Evolutionary conservation across 2,888 invertebrate species (phyloP), one percentile per base, ranked within the genome.

Genomic region (Amphipyra tragopoginis): DNA sequence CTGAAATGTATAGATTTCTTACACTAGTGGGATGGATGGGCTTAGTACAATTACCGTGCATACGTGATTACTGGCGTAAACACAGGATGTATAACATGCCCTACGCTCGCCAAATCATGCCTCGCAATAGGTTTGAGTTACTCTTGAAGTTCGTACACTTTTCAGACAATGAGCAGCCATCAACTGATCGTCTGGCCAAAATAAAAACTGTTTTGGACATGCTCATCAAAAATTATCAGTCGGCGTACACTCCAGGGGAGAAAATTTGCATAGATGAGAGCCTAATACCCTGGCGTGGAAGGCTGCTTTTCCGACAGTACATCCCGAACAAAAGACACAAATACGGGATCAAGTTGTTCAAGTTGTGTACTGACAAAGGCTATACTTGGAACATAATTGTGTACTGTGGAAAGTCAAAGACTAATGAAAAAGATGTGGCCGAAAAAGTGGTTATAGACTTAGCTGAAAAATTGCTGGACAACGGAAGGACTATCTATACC

Each of bases 301-400:
- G 60, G 52, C 39, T 67, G 11, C 48, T 66, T 9, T 69, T 65
- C 44, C 38, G 60, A 3, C 67, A 67, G 38, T 67, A 65, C 15
- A 73, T 70, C 36, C 66, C 66, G 0, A 65, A 65, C 15, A 72
- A 57, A 68, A 48, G 58, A 10, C 55, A 48, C 38, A 67, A 64
- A 64, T 68, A 69, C 36, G 70, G 70, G 6, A 68, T 71, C 5
- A 67, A 70, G 81, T 58, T 84, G 7, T 85, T 81, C 65, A 83
- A 85, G 68, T 52, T 83, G 6, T 84, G 85, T 64, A 65, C 68
- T 14, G 54, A 62, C 7, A 67, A 65, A 13, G 81, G 77, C 7
- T 81, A 78, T 36, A 81, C 78, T 8, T 80, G 59, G 59, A 68
- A 72, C 50, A 43, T 81, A 7, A 62, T 51, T 52, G 67, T 80